These are phyloP conservation scores for Atractosteus spatula DNA, from an alignment of 2,113 vertebrate genomes.

Conservation along the genomic window DNA sequence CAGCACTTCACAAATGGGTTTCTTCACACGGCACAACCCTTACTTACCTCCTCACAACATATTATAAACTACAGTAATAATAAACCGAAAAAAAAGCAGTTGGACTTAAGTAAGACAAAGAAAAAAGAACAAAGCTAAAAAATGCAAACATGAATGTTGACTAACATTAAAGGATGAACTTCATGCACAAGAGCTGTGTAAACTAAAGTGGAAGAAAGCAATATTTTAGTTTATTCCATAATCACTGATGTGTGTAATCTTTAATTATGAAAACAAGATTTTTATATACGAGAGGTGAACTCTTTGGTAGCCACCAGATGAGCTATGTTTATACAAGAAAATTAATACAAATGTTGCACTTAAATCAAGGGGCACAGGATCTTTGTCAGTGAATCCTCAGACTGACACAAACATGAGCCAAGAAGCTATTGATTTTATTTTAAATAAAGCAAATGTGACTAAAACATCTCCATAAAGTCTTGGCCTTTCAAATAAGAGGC, in stretches of 20 bases:
- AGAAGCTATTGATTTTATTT: constrained; percentile 10
- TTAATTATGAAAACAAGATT: not conserved
- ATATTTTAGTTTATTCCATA: not conserved
- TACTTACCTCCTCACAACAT: no score
- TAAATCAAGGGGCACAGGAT: constrained; percentile 26
- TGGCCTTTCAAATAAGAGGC: not conserved
- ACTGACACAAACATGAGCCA: not conserved
- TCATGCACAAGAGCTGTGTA: no score
- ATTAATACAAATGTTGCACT: constrained; percentile 25
- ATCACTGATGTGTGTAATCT: not conserved
- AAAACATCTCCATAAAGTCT: constrained; percentile 14
- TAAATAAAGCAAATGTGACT: constrained; percentile 21
- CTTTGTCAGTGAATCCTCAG: constrained; percentile 22
- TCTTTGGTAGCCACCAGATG: constrained; percentile 18
- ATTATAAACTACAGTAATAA: no score
- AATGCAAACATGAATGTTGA: no score
- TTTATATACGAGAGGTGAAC: constrained; percentile 1
- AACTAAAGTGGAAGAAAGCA: no score
- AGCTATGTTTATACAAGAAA: constrained; percentile 25
- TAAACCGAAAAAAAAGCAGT: no score
- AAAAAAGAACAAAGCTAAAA: no score
- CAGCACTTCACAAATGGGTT: no score
- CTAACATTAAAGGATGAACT: no score
- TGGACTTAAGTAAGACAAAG: no score
- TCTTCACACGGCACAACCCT: no score